Base-by-base conservation (phyloP, 2,113 vertebrate species). In the Amphiprion ocellaris region DNA sequence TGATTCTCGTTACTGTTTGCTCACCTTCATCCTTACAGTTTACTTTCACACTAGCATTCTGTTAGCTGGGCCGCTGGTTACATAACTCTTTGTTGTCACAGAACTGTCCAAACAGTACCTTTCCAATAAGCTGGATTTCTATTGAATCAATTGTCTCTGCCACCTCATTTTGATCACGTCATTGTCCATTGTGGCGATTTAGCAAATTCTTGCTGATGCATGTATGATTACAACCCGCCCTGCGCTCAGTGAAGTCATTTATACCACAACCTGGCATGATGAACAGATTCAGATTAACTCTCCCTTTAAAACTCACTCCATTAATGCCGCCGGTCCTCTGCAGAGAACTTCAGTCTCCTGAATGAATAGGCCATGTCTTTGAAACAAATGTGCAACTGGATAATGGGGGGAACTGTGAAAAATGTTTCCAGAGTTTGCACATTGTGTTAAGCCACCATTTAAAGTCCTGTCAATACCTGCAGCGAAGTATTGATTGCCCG, bases 381-480 rank as follows among this genome's bases (percentile, higher is more conserved):
- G 79, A 85, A 91, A 88, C 79, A 89, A 88, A 90, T 81, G 81
- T 78, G 75, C 62, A 78, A 74, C 80, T 64, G 78, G 63, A 75
- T 79, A 90, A 85, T 84, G 59, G 58, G 46, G 53, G 55, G 39
- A 77, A 70, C 72, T 63, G 87, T 89, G 73, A 85, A 87, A 87
- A 82, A 85, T 85, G 78, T 80, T 89, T 87, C 83, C 66, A 77
- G 71, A 85, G 79, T 89, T 89, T 89, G 79, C 82, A 82, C 79
- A 77, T 89, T 84, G 87, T 85, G 77, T 85, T 88, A 88, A 90
- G 88, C 83, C 83, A 82, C 86, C 90, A 86, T 92, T 93, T 89
- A 90, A 92, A 93, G 85, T 74, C 67, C 64, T 84, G 90, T 90
- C 90, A 72, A 92, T 92, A 87, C 81, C 72, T 86, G 80, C 79